Base-by-base conservation (phyloP, 2,113 vertebrate genomes). In the Dromas ardeola region DNA sequence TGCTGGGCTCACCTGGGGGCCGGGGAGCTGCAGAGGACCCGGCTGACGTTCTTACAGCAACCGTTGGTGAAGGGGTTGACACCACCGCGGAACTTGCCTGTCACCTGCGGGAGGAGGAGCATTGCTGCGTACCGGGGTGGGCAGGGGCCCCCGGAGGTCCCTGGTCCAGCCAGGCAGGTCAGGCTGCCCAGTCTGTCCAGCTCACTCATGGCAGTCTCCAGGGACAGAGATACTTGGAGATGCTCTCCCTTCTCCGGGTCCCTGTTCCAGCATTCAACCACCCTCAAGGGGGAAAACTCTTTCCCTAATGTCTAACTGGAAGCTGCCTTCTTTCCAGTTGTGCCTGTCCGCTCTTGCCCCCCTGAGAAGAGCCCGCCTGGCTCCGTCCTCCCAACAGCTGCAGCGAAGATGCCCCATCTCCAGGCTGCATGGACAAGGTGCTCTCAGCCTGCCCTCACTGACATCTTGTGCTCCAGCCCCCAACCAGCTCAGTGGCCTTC, bases 11-110 rank as follows among this genome's bases (percentile, higher is more conserved):
- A 99, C 99, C 99, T 99, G 86, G 99, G 99, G 7, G 99, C 99
- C 6, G 98, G 99, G 40, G 99, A 99, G 94, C 99, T 99, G 95
- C 99, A 99, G 32, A 99, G 99, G 10, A 99, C 99, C 53, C 99
- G 98, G 89, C 99, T 99, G 96, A 99, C 98, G 6, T 99, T 99
- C 95, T 98, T 99, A 96, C 98, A 97, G 95, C 99, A 99, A 95
- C 99, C 99, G 0, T 99, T 99, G 90, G 99, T 99, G 97, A 99
- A 99, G 62, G 99, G 99, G 94, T 99, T 99, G 82, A 99, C 99
- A 0, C 99, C 99, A 34, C 99, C 99, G 0, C 99, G 98, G 97
- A 99, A 99, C 98, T 99, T 99, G 93, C 99, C 99, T 1, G 99
- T 99, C 95, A 99, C 99, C 99, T 99, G 90, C 1, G 9, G 47